A percentile compares a stretch with the other conserved stretches of the same genome.
Conservation (phyloP, 2,113 vertebrate species). For the Osmerus eperlanus region DNA sequence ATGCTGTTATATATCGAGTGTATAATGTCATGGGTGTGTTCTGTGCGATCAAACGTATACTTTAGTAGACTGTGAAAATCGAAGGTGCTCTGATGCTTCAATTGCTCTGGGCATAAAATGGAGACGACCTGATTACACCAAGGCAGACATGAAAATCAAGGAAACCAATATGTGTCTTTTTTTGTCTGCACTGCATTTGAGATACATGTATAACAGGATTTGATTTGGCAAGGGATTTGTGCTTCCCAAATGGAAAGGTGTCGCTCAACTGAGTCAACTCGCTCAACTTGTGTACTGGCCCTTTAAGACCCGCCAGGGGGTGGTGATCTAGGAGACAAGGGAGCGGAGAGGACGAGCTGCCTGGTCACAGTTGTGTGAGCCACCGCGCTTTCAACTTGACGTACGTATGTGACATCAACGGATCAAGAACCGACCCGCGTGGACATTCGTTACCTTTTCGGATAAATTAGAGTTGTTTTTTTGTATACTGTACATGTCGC, state of each 20-base stretch:
- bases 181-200: neutral
- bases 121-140: conserved; percentile 31
- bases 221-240: neutral
- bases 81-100: conserved; percentile 16
- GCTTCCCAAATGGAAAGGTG: neutral
- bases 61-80: conserved; percentile 29
- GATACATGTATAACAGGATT: neutral
- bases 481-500: neutral
- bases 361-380: conserved; percentile 45
- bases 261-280: too few relatives aligned
- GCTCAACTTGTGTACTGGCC: conserved; percentile 2
- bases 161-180: neutral
- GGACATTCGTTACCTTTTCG: neutral
- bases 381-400: conserved; percentile 45
- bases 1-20: conserved; percentile 48
- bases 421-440: neutral
- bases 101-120: conserved; percentile 17
- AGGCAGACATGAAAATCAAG: neutral
- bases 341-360: conserved; percentile 1
- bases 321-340: neutral
- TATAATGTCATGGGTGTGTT: conserved; percentile 46
- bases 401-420: conserved; percentile 24
- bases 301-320: conserved; percentile 29
- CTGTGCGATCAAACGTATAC: conserved; percentile 46
- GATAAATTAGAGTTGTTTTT: conserved; percentile 9